These are phyloP conservation scores for Proterorhinus semilunaris DNA, from an alignment of 2,113 vertebrate genomes.

Conservation along the genomic window DNA sequence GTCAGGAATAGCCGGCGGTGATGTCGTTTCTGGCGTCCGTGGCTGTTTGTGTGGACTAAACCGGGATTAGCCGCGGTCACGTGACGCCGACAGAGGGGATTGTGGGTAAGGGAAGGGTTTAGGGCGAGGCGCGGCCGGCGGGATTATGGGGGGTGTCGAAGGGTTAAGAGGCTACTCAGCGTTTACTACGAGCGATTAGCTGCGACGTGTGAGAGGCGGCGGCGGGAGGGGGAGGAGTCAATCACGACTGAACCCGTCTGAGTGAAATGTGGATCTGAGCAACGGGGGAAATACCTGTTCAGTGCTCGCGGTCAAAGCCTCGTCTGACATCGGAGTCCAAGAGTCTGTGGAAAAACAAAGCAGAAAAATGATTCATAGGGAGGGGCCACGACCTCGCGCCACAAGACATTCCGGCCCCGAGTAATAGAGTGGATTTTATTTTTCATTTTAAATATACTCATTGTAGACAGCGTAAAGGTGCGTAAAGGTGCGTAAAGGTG, in stretches of 20 bases:
- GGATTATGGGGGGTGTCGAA: not conserved
- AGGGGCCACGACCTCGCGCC: too few species aligned
- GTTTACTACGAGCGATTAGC: not conserved
- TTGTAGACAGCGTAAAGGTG: too few species aligned
- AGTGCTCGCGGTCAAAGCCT: not conserved
- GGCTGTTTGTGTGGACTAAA: constrained; percentile 7
- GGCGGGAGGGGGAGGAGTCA: not conserved
- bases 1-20: too few species aligned
- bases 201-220: not conserved
- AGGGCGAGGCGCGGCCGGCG: not conserved
- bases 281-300: not conserved
- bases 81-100: not conserved
- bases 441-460: too few species aligned
- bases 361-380: not conserved
- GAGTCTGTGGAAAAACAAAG: not conserved
- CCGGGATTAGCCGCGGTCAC: not conserved
- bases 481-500: too few species aligned
- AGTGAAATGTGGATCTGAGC: not conserved
- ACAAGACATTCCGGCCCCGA: too few species aligned
- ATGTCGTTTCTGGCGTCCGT: not conserved
- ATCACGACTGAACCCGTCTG: not conserved
- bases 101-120: not conserved
- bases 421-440: too few species aligned
- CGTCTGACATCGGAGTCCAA: not conserved
- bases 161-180: not conserved